A percentile compares a stretch with the other conserved stretches of the same genome.
Conservation (phyloP, 2,113 vertebrate genomes). For the Brachyhypopomus occidentalis region DNA sequence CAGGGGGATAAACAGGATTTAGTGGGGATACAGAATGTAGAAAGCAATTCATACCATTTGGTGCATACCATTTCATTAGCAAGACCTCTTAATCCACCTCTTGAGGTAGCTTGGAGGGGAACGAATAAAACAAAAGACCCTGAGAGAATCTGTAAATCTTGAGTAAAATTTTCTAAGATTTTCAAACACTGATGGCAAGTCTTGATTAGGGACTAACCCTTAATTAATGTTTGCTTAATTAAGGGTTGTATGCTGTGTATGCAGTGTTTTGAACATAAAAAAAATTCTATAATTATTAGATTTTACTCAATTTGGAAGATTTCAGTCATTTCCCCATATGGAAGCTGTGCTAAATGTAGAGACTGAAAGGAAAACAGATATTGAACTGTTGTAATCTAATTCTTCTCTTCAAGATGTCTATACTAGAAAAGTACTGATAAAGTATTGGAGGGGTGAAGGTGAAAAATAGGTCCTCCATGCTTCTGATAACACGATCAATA, state of each 20-base stretch:
- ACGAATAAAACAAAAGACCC: neutral
- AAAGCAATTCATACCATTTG: slow-evolving; percentile 25
- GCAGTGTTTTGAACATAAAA: neutral
- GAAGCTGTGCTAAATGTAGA: neutral
- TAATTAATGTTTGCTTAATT: neutral
- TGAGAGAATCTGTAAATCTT: too few species aligned
- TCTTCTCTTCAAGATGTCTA: slow-evolving; percentile 21
- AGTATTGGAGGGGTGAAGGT: slow-evolving; percentile 28
- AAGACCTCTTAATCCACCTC: slow-evolving; percentile 17
- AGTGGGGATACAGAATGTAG: neutral
- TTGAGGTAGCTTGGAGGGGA: slow-evolving; percentile 14
- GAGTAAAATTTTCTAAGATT: too few species aligned
- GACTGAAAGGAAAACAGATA: slow-evolving; percentile 5
- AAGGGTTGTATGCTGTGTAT: too few species aligned
- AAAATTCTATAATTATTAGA: too few species aligned
- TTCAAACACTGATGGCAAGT: too few species aligned
- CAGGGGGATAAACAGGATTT: slow-evolving; percentile 3
- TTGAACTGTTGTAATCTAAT: slow-evolving; percentile 29
- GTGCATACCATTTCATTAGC: slow-evolving; percentile 37
- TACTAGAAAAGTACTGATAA: slow-evolving; percentile 28
- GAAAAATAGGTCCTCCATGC: slow-evolving; percentile 29
- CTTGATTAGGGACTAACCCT: neutral
- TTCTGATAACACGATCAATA: slow-evolving; percentile 35
- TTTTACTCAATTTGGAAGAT: too few species aligned
- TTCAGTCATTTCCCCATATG: too few species aligned